Conservation (phyloP, 2,888 invertebrate species). For the Eupithecia subfuscata region DNA sequence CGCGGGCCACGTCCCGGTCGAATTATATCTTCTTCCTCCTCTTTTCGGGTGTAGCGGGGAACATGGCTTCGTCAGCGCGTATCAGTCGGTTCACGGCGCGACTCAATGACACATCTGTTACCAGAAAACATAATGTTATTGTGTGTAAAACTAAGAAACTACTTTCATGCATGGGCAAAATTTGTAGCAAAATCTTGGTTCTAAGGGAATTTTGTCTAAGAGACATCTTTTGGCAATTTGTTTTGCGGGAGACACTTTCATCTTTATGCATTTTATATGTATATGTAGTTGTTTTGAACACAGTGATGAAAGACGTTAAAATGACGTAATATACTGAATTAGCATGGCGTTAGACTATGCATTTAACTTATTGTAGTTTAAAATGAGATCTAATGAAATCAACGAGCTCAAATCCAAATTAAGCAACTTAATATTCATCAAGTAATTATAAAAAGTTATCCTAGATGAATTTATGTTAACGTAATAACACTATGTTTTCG, state of each 20-base stretch:
- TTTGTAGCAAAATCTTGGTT: background rate
- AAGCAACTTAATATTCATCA: background rate
- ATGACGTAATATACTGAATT: background rate
- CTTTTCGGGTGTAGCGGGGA: conserved; percentile 78
- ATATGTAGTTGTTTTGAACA: background rate
- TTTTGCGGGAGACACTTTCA: background rate
- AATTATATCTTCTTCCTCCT: conserved; percentile 79
- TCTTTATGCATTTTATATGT: background rate
- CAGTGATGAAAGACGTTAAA: background rate
- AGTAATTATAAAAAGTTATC: background rate
- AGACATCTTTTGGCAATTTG: background rate
- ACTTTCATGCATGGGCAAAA: background rate
- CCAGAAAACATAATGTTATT: conserved; percentile 52
- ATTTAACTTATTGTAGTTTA: background rate
- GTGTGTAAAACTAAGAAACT: background rate
- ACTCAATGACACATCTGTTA: conserved; percentile 80
- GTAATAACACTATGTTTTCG: conserved; percentile 41
- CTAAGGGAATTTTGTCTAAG: background rate
- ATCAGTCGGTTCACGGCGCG: conserved; percentile 80
- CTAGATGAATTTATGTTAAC: background rate
- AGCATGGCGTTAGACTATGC: background rate
- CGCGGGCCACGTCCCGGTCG: background rate
- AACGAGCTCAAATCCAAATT: background rate
- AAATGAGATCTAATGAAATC: background rate
- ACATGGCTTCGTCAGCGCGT: conserved; percentile 77